Evolutionary conservation across 2,888 invertebrate species (phyloP).

Genomic region (Dryococelus australis): DNA sequence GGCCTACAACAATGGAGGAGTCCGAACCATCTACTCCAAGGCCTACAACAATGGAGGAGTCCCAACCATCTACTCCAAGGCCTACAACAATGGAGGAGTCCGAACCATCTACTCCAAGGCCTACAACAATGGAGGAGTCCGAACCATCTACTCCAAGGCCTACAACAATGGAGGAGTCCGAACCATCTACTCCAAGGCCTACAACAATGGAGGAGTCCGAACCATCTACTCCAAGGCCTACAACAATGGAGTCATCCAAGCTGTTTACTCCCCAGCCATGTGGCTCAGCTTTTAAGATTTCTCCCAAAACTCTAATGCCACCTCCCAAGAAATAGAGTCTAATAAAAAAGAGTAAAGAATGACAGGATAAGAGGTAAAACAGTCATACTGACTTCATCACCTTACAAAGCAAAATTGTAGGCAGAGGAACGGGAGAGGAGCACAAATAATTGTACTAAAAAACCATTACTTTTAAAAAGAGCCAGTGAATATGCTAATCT

Average conservation of each 20-base stretch:
- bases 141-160: too few species aligned
- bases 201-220: too few species aligned
- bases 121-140: too few species aligned
- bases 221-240: not conserved
- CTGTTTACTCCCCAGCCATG: too few species aligned
- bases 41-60: too few species aligned
- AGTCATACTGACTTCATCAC: not conserved
- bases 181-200: too few species aligned
- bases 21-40: too few species aligned
- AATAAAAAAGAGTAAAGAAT: not conserved
- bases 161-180: too few species aligned
- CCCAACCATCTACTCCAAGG: too few species aligned
- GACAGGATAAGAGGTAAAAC: not conserved
- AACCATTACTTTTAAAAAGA: not conserved
- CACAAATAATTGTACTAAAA: not conserved
- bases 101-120: too few species aligned
- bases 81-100: too few species aligned
- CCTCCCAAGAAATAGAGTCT: not conserved
- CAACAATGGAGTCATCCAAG: not conserved
- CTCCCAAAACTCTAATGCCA: not conserved
- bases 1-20: too few species aligned
- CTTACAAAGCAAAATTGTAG: not conserved
- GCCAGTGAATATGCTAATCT: not conserved
- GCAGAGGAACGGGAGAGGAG: not conserved
- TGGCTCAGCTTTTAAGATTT: constrained; percentile 3